Evolutionary conservation across 2,113 vertebrate genomes (phyloP), one percentile per base, ranked within the genome.

Genomic region (Amblyopsis rosae): DNA sequence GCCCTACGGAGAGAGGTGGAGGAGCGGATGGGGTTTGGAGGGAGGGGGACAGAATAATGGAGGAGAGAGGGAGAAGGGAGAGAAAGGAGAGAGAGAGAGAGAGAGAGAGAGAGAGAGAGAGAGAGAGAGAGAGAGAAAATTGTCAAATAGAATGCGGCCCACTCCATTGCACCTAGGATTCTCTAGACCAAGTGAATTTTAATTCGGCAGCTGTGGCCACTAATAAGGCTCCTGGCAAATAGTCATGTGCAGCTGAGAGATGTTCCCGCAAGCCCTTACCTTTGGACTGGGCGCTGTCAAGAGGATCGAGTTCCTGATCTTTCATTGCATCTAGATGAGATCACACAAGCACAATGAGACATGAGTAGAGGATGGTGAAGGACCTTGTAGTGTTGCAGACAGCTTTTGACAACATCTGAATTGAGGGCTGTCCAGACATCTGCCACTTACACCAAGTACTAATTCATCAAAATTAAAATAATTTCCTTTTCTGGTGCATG

Each of bases 211-310:
- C 86, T 83, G 81, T 77, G 73, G 69, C 72, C 73, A 65, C 85
- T 86, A 83, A 82, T 82, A 82, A 73, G 72, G 79, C 67, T 66
- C 69, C 70, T 86, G 83, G 78, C 73, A 84, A 79, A 83, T 63
- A 81, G 79, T 75, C 62, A 65, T 65, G 79, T 47, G 58, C 12
- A 63, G 73, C 67, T 72, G 56, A 81, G 70, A 73, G 59, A n/a
- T 69, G 60, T 62, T 60, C 72, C 68, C 56, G 13, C 17, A 9
- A 6, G 49, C 17, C 54, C 79, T 89, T 88, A 94, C 93, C 93
- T 92, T 94, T 92, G 89, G 92, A 88, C 83, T 88, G 89, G 86
- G 71, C 86, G 86, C 77, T 90, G 87, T 87, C 88, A 66, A 85
- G 70, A 82, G 70, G 78, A 89, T 63, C 76, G 64, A 81, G 79